Base-by-base conservation (phyloP, 2,888 invertebrate species). In the Archaeoteleia sp. region DNA sequence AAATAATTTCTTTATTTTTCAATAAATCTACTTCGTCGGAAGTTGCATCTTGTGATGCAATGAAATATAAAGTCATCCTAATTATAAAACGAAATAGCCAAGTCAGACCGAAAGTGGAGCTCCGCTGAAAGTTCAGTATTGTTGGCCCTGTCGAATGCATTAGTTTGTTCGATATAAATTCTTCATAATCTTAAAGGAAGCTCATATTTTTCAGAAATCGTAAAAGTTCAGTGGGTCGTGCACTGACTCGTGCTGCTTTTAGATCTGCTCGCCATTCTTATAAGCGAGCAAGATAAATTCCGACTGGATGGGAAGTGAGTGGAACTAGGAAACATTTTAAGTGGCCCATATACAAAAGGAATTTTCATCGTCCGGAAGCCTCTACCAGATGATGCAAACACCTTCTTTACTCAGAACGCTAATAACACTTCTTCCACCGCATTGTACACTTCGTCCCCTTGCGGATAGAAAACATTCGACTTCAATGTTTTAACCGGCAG, bases 181-280 rank as follows among this genome's bases (percentile, higher is more conserved):
- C 48, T 35, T 53, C 57, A 58, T 48, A 30, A 46, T 57, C 45
- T 61, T 51, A 42, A 43, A 62, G 40, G 32, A 20, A 30, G 12
- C 5, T 25, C 35, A 17, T 37, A 46, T 60, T 61, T 55, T 49
- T 55, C 45, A 51, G 55, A 39, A 67, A 67, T 67, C 61, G 40
- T 61, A 55, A 67, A 67, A 61, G 54, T 54, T 67, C 49, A 61
- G 49, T 37, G 45, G 60, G 45, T 67, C 55, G 60, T 30, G 29
- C 27, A 25, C 53, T 25, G 43, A 45, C 25, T 55, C 42, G 42
- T 6, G 20, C 5, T 25, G 37, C 29, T 45, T 58, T 43, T 17
- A 34, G 15, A 35, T 30, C 34, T 37, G 29, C 29, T 12, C 10
- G 42, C 34, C 32, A 32, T 32, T 42, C 62, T 54, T 17, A 9